Evolutionary conservation across 2,113 vertebrate species (phyloP).

Genomic region (Zingel zingel): DNA sequence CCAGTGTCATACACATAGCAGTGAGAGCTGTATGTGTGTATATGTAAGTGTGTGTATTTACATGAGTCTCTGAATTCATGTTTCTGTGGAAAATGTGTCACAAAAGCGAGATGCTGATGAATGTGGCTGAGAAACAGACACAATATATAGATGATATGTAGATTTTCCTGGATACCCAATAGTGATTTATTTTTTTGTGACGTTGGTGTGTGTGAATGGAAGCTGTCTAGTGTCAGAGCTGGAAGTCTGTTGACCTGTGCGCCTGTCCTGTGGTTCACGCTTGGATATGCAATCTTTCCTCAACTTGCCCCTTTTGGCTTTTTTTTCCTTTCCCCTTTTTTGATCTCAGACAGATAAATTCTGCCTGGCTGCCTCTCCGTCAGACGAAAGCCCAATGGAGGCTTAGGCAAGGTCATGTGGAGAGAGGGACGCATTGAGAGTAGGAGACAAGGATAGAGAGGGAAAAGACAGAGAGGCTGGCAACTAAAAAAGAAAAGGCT

Average conservation of each 20-base stretch:
- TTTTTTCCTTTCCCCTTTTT: conserved; percentile 50
- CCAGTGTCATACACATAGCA: conserved; percentile 37
- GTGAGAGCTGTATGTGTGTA: conserved; percentile 11
- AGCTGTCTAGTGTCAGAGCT: conserved; percentile 31
- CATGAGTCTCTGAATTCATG: neutral
- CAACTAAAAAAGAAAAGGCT: neutral
- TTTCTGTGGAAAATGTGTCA: conserved; percentile 2
- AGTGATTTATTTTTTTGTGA: neutral
- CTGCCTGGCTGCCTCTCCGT: conserved; percentile 73
- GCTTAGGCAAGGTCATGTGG: conserved; percentile 70
- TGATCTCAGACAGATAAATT: conserved; percentile 82
- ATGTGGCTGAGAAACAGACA: neutral
- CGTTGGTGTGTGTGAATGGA: conserved; percentile 6
- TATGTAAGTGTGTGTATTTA: conserved; percentile 19
- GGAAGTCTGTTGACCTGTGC: conserved; percentile 70
- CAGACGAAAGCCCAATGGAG: conserved; percentile 64
- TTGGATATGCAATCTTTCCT: conserved; percentile 74
- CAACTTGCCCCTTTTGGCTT: conserved; percentile 46
- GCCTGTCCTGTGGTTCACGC: conserved; percentile 64
- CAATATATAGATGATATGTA: neutral
- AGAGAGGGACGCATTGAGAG: conserved; percentile 28
- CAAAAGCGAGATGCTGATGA: neutral
- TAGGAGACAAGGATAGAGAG: conserved; percentile 6
- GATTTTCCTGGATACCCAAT: neutral
- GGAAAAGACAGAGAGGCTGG: conserved; percentile 10